Base-by-base conservation (phyloP, 2,113 vertebrate species). In the Nesospiza acunhae region DNA sequence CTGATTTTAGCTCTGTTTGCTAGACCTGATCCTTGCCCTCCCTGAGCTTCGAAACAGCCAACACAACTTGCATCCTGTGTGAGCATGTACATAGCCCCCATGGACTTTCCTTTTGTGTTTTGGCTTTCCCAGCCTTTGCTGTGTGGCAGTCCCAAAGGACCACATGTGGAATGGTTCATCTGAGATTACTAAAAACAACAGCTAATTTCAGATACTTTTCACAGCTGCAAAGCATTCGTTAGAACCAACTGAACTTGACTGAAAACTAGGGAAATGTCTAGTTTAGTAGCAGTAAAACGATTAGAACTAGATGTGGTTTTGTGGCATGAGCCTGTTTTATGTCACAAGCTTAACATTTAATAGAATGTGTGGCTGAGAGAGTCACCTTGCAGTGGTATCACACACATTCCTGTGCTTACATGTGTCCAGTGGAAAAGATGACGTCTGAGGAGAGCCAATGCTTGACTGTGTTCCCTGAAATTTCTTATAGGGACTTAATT, bases 211-310 rank as follows among this genome's bases (percentile, higher is more conserved):
- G 74, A 4, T 64, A 5, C 46, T 76, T 84, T 53, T 35, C 42
- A 31, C 12, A 73, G 52, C 58, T 91, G 41, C 35, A 33, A 35
- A 73, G 17, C 15, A 39, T 85, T 89, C 28, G 4, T 62, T 84
- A 86, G 89, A 83, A 62, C 39, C 8, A 33, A 80, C 66, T 31
- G 23, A 63, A 55, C 60, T 91, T 81, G 30, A 56, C 18, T 67
- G 67, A 90, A 83, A 95, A 56, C 53, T 24, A 27, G 55, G 42
- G 41, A 60, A 55, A 60, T 66, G 10, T 46, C 70, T 81, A 12
- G 42, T 69, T 84, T 64, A 81, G n/a, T 73, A 72, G 64, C 39
- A 91, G 55, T 78, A 63, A 79, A 75, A 73, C 44, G 68, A 83
- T 80, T 86, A 93, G 60, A 58, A 75, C 8, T 84, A 76, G 50